Evolutionary conservation across 37 sponge, comb jelly and placozoan species (phyloP).

Genomic region (Haliclona indistincta): DNA sequence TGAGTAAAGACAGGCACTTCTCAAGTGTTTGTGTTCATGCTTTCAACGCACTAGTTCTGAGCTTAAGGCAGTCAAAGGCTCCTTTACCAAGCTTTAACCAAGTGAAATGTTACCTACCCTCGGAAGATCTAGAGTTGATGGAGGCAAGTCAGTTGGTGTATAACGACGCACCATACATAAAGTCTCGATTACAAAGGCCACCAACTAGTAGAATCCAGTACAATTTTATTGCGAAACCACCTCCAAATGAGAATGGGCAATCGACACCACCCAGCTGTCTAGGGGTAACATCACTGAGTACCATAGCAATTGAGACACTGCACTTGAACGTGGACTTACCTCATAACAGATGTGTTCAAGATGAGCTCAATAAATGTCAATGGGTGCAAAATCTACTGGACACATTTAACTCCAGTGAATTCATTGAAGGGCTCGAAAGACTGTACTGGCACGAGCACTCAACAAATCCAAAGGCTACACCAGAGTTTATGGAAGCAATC

Average conservation of each 20-base stretch:
- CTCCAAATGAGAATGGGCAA: conserved; percentile 16
- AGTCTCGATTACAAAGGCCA: not conserved
- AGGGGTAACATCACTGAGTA: conserved; percentile 31
- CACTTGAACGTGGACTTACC: conserved; percentile 1
- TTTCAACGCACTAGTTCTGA: conserved; percentile 24
- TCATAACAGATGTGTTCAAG: conserved; percentile 26
- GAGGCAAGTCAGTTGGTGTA: conserved; percentile 5
- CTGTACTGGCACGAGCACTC: conserved; percentile 20
- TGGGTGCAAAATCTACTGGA: conserved; percentile 5
- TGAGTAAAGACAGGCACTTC: conserved; percentile 1
- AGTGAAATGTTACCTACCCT: conserved; percentile 1
- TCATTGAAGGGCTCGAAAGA: conserved; percentile 25
- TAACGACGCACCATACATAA: conserved; percentile 52
- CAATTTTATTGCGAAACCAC: not conserved
- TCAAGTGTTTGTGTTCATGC: conserved; percentile 7
- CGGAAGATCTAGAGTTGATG: conserved; percentile 25
- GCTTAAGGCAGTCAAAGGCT: not conserved
- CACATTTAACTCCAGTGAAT: conserved; percentile 9
- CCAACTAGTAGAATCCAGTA: not conserved
- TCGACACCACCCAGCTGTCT: conserved; percentile 31
- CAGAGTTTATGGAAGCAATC: not conserved
- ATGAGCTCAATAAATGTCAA: conserved; percentile 9
- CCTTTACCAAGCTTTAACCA: too few relatives aligned
- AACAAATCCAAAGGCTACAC: not conserved
- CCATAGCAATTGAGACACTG: conserved; percentile 30